phyloP scores from a whole-genome alignment of 1,140 invertebrate species.

The Potamilus streckersoni region DNA sequence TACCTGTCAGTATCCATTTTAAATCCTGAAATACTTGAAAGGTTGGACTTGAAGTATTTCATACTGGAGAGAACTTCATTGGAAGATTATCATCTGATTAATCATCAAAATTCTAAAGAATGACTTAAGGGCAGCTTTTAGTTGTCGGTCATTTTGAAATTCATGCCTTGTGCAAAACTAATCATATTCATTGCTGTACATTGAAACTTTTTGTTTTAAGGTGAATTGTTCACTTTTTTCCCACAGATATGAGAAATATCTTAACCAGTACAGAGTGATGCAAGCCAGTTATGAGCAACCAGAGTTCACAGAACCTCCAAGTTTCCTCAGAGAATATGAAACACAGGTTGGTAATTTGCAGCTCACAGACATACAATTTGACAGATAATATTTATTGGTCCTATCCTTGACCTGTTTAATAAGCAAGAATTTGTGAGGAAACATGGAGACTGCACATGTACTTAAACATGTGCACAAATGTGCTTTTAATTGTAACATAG shows the following conservation, averaged over 20 bases:
- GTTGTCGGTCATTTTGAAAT: background rate
- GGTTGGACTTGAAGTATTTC: background rate
- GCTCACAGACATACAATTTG: no score
- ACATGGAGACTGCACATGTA: background rate
- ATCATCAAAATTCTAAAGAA: background rate
- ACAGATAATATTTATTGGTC: no score
- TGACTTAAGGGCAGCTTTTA: background rate
- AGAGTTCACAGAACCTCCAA: slow-evolving; percentile 57
- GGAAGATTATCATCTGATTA: background rate
- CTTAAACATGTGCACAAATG: background rate
- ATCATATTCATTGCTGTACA: background rate
- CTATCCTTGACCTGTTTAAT: background rate
- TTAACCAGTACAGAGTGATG: slow-evolving; percentile 42
- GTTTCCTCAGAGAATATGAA: slow-evolving; percentile 56
- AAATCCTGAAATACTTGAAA: no score
- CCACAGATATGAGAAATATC: slow-evolving; percentile 51
- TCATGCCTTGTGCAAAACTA: background rate
- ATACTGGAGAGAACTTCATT: background rate
- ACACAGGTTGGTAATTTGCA: slow-evolving; percentile 44
- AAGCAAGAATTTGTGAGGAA: background rate
- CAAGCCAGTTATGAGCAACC: slow-evolving; percentile 38
- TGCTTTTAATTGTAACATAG: no score
- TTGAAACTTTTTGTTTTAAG: background rate
- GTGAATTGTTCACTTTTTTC: background rate
- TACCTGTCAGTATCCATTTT: no score